A percentile compares a stretch with the other conserved stretches of the same genome.
phyloP scores from a whole-genome alignment of 1,140 invertebrate species.

The Planococcus citri region DNA sequence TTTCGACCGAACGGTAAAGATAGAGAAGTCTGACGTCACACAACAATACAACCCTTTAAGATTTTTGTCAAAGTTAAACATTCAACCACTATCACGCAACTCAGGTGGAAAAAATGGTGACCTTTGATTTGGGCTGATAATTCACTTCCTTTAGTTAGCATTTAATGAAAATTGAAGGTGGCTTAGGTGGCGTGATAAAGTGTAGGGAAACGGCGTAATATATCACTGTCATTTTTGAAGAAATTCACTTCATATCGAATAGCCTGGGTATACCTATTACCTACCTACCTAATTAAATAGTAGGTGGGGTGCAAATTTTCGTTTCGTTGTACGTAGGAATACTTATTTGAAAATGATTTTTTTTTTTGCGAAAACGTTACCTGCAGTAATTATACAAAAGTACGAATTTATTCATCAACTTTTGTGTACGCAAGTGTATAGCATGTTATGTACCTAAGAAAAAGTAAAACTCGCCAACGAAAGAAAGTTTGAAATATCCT shows the following conservation, averaged over 20 bases:
- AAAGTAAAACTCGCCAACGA: too few relatives aligned
- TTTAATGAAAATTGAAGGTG: not conserved
- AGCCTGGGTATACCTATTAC: too few relatives aligned
- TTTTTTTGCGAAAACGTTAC: too few relatives aligned
- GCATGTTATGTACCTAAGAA: too few relatives aligned
- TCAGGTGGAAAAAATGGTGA: not conserved
- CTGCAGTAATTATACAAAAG: not conserved
- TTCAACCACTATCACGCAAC: not conserved
- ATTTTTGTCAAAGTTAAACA: not conserved
- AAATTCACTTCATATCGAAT: not conserved
- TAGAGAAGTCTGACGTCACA: not conserved
- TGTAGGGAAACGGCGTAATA: not conserved
- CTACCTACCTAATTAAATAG: constrained; percentile 4
- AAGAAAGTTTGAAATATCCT: not conserved
- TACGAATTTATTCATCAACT: not conserved
- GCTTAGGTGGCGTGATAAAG: not conserved
- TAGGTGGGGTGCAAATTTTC: too few relatives aligned
- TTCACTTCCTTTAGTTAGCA: not conserved
- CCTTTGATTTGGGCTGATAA: not conserved
- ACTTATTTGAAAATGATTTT: too few relatives aligned
- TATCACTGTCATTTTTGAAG: not conserved
- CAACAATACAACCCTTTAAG: not conserved
- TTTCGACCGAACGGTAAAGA: not conserved
- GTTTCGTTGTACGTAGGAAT: too few relatives aligned
- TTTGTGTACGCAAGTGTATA: not conserved